phyloP scores from a whole-genome alignment of 2,113 vertebrate species.

The Felis chaus region DNA sequence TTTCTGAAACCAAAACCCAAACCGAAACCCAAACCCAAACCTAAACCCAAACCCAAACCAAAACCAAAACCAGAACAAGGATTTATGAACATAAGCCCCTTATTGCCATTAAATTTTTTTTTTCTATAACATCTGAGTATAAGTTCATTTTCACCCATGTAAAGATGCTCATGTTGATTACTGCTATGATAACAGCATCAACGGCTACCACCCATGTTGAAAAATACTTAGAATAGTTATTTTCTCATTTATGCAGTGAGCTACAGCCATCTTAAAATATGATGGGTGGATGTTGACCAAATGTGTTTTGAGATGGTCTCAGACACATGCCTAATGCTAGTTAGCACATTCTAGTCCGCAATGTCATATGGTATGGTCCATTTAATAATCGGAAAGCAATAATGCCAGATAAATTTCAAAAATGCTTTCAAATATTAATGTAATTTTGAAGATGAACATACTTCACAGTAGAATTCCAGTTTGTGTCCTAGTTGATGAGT shows the following conservation, averaged over 20 bases:
- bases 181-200: background rate
- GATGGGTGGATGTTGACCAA: background rate
- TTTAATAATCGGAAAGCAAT: background rate
- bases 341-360: background rate
- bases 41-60: background rate
- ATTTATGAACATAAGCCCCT: background rate
- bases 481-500: background rate
- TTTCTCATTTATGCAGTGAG: background rate
- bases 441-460: conserved; percentile 24
- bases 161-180: background rate
- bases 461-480: background rate
- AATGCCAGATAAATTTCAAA: background rate
- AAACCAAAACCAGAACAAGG: background rate
- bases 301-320: background rate
- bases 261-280: background rate
- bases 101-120: background rate
- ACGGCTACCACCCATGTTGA: background rate
- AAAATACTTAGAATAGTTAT: background rate
- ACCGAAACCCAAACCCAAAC: too few relatives aligned
- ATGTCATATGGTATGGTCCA: background rate
- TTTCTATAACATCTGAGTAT: background rate
- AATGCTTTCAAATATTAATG: background rate
- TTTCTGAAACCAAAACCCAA: background rate
- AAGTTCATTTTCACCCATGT: background rate
- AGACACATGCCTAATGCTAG: background rate